phyloP scores from a whole-genome alignment of 2,888 invertebrate genomes.

The Cremastinae sp. region DNA sequence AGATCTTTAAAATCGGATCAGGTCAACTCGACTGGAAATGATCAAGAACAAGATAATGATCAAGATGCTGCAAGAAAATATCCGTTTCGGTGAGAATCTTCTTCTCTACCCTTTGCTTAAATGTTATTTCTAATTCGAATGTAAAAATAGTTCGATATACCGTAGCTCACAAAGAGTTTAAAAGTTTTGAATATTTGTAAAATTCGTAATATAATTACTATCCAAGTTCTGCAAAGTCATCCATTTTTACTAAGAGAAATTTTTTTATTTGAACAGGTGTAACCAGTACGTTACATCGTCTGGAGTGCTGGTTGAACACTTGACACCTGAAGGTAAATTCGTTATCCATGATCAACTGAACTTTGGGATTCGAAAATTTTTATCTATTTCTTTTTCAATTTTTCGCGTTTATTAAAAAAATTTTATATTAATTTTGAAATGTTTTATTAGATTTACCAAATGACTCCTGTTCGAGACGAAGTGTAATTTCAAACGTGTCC shows the following conservation, averaged over 20 bases:
- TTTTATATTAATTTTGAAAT: not conserved
- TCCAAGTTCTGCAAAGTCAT: not conserved
- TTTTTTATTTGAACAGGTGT: slow-evolving; percentile 66
- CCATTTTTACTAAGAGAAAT: not conserved
- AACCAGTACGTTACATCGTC: slow-evolving; percentile 71
- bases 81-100: slow-evolving; percentile 74
- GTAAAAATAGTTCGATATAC: too few relatives aligned
- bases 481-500: not conserved
- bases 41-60: slow-evolving; percentile 63
- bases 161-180: not conserved
- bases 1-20: slow-evolving; percentile 64
- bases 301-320: slow-evolving; percentile 73
- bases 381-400: not conserved
- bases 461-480: not conserved
- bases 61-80: slow-evolving; percentile 75
- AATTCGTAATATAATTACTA: not conserved
- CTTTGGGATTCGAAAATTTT: not conserved
- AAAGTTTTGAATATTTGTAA: not conserved
- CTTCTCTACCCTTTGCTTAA: too few relatives aligned
- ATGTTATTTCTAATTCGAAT: too few relatives aligned
- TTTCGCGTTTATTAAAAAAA: not conserved
- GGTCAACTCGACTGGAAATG: slow-evolving; percentile 45
- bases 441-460: slow-evolving; percentile 22
- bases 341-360: not conserved
- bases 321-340: slow-evolving; percentile 67